phyloP scores from a whole-genome alignment of 2,797 vertebrate species.

The Odontamblyopus lacepedii region DNA sequence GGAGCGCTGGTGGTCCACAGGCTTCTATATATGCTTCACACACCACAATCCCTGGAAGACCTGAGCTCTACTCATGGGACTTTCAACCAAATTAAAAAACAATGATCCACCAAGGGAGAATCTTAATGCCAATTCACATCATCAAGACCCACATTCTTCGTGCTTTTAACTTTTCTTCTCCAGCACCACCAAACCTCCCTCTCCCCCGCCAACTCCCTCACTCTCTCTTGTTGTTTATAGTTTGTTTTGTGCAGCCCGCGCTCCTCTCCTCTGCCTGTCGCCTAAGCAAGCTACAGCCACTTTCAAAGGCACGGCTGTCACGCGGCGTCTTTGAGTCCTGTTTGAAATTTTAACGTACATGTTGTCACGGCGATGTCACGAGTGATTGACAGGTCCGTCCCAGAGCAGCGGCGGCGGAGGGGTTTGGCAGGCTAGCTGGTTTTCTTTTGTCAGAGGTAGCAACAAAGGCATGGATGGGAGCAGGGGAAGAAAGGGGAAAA shows the following conservation, averaged over 20 bases:
- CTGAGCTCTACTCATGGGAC: constrained; percentile 57
- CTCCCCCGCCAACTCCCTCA: constrained; percentile 50
- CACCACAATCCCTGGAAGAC: constrained; percentile 58
- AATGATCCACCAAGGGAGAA: constrained; percentile 72
- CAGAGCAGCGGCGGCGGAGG: constrained; percentile 74
- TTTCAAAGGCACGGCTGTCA: constrained; percentile 86
- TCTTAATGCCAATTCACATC: constrained; percentile 75
- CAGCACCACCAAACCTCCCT: constrained; percentile 19
- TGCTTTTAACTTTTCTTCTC: constrained; percentile 74
- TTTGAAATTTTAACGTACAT: constrained; percentile 87
- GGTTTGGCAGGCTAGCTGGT: constrained; percentile 81
- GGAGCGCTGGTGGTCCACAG: constrained; percentile 50
- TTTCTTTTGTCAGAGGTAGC: constrained; percentile 83
- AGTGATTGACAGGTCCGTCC: constrained; percentile 86
- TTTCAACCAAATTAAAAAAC: constrained; percentile 79
- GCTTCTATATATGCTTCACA: constrained; percentile 24
- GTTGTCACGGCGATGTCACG: constrained; percentile 85
- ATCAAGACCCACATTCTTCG: constrained; percentile 78
- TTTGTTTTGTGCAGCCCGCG: constrained; percentile 77
- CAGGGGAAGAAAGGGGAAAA: constrained; percentile 53
- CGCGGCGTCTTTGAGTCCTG: constrained; percentile 79
- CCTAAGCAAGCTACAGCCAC: constrained; percentile 80
- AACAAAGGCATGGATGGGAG: constrained; percentile 76
- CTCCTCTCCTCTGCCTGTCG: constrained; percentile 80
- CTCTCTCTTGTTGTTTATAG: constrained; percentile 78